Evolutionary conservation across 1,140 invertebrate species (phyloP), one percentile per base, ranked within the genome.

Genomic region (Patella vulgata): DNA sequence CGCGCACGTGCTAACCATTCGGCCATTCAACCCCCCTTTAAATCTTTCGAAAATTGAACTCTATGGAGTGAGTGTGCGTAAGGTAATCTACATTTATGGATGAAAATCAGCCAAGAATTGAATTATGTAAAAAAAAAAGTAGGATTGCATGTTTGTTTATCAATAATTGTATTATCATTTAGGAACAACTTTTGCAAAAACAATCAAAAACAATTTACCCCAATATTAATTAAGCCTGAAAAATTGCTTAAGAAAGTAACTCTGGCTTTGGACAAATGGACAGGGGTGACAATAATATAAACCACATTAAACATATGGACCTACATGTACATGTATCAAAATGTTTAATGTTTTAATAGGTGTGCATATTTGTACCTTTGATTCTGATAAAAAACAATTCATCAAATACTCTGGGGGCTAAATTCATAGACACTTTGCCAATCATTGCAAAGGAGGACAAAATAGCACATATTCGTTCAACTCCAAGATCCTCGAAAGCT

Each of bases 361-460:
- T n/a, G n/a, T n/a, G n/a, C n/a, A n/a, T n/a, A n/a, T n/a, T n/a
- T n/a, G n/a, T 63, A 77, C 76, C 55, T 66, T 87, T 86, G 28
- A 92, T 71, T 63, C 87, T 86, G 46, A 88, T 85, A 42, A 91
- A 75, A 71, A 91, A 90, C 58, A 88, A 86, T 9, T 86, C 81
- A 60, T 87, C 88, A 60, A 91, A 90, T 43, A 92, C 83, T 68
- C 85, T 87, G 11, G 86, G 83, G 0, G 88, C 79, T 75, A 91
- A 88, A 70, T 89, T 88, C 1, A 89, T 43, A 9, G 91, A 90
- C 81, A 88, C 88, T 70, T 88, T 87, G 55, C 88, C 82, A 17
- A 90, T 71, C 81, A 90, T 91, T 42, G 89, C 84, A 74, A 88
- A 90, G 5, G 89, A 86, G 9, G 91, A 79, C 33, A 91, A 75